Evolutionary conservation across 1,140 invertebrate species (phyloP).

Genomic region (Tachypleus tridentatus): DNA sequence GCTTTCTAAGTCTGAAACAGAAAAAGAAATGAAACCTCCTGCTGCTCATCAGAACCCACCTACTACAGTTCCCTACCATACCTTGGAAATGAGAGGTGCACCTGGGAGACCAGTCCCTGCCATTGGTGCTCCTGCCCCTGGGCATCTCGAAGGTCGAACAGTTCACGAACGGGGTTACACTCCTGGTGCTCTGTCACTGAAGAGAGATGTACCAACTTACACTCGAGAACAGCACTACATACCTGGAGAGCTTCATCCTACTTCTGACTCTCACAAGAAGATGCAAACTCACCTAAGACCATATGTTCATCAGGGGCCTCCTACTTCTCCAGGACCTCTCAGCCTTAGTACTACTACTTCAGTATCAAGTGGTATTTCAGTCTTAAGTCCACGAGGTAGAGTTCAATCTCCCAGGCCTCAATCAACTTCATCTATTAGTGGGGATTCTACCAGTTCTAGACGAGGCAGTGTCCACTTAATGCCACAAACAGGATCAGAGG

Average conservation of each 20-base stretch:
- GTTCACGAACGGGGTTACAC: conserved; percentile 8
- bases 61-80: conserved; percentile 16
- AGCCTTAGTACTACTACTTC: background rate
- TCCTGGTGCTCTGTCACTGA: conserved; percentile 4
- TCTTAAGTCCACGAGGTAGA: background rate
- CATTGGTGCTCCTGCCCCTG: conserved; percentile 2
- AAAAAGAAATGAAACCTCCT: conserved; percentile 14
- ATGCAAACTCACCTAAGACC: background rate
- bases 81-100: background rate
- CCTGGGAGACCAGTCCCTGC: no score
- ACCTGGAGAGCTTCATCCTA: conserved; percentile 20
- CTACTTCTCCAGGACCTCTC: background rate
- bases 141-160: conserved; percentile 6
- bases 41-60: conserved; percentile 20
- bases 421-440: background rate
- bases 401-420: background rate
- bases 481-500: conserved; percentile 11
- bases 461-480: conserved; percentile 9
- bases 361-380: background rate
- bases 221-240: conserved; percentile 13
- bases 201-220: conserved; percentile 17
- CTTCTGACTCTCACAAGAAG: background rate
- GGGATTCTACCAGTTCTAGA: background rate
- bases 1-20: conserved; percentile 1
- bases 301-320: background rate